phyloP scores from a whole-genome alignment of 1,140 invertebrate genomes.

The Geopemphigus sp. region DNA sequence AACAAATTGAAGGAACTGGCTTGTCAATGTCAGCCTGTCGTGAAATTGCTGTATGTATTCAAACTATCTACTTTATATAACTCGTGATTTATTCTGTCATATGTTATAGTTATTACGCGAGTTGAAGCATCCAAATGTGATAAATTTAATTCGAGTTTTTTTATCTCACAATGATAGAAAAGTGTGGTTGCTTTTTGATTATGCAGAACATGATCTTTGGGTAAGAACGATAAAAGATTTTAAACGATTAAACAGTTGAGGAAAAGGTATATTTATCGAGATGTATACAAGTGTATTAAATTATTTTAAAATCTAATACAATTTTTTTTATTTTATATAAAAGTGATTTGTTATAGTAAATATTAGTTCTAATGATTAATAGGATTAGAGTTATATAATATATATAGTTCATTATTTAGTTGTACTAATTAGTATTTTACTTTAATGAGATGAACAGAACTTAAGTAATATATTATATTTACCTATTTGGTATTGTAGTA shows the following conservation, averaged over 20 bases:
- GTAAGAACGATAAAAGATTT: conserved; percentile 56
- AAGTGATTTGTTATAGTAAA: background rate
- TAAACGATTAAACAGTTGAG: background rate
- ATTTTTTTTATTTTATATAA: too few relatives aligned
- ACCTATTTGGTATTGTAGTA: too few relatives aligned
- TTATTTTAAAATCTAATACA: background rate
- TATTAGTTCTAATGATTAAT: background rate
- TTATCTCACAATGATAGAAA: conserved; percentile 95
- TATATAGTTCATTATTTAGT: background rate
- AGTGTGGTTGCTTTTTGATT: conserved; percentile 98
- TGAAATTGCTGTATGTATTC: conserved; percentile 89
- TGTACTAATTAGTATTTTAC: too few relatives aligned
- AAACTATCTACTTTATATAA: background rate
- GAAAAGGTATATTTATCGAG: background rate
- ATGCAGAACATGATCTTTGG: conserved; percentile 99
- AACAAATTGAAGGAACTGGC: conserved; percentile 98
- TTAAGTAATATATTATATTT: too few relatives aligned
- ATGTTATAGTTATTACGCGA: conserved; percentile 85
- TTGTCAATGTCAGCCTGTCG: conserved; percentile 99
- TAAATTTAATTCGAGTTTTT: conserved; percentile 95
- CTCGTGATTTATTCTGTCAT: background rate
- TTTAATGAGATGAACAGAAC: too few relatives aligned
- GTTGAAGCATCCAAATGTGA: conserved; percentile 97
- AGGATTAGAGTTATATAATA: background rate
- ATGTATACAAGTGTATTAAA: background rate